Base-by-base conservation (phyloP, 2,888 invertebrate species). In the Caenorhabditis sp. region DNA sequence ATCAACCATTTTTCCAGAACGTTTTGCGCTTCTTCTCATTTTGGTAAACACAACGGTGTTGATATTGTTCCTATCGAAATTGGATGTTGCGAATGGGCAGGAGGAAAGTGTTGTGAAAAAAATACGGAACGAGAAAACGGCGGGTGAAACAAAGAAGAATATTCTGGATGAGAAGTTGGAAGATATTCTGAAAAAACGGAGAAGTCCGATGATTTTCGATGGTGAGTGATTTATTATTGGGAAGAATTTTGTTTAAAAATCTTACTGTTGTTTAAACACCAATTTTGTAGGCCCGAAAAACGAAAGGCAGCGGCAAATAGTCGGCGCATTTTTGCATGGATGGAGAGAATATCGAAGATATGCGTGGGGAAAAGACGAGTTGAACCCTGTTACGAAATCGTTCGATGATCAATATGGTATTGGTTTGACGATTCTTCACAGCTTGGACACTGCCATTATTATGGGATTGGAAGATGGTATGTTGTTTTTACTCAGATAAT, bases 301-400 rank as follows among this genome's bases (percentile, higher is more conserved):
- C 87, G 91, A 91, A 12, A 91, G 93, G 14, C 97, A 97, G 88
- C 90, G 90, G 79, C 94, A 94, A 2, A 93, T 99, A 14, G 93
- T 95, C 0, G 91, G 92, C 24, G 95, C 95, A 3, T 95, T 97
- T 87, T 92, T 92, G 85, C 95, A 96, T 89, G 95, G 96, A 0
- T 85, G 85, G 85, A 91, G 91, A 63, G 96, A 94, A 0, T 99
- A 99, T 89, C 94, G 93, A 88, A 91, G 92, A 71, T 93, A 92
- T 89, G 97, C 97, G 0, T 99, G 97, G 97, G 97, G 97, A 1
- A 93, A 95, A 85, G 99, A 99, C 88, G 94, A 96, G 88, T 90
- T 99, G 53, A 94, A 93, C 86, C 97, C 99, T 0, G 92, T 74
- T 17, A 64, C 62, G 2, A 19, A 58, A 82, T 91, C 92, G 77